Evolutionary conservation across 92 coral and sea anemone species (phyloP), one percentile per base, ranked within the genome.

Genomic region (Siderastrea radians): DNA sequence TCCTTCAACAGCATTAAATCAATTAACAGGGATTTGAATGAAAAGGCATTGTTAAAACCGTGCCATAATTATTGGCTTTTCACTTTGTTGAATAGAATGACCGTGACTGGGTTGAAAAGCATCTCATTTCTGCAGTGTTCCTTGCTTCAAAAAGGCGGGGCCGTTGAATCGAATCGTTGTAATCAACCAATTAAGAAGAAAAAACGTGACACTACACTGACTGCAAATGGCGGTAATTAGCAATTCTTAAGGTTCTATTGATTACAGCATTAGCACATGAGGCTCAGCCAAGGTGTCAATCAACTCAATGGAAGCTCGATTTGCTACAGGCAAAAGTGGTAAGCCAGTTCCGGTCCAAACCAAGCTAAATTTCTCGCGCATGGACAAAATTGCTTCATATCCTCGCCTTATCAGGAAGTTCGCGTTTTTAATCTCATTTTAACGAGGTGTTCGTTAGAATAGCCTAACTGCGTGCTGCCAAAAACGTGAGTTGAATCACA

Each of bases 251-350:
- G 58, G 55, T 87, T 73, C 68, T 84, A 49, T 89, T 94, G 77
- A 43, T 74, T 47, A 79, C 85, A 54, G 70, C 91, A 95, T 95
- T 95, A 95, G 80, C 98, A 88, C 98, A 90, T 93, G 93, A 81
- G 63, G 1, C 73, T 66, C 43, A 66, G 72, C 65, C 72, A 77
- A 89, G 85, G 85, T 78, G 95, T 74, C 72, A 86, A 95, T 87
- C 47, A 74, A 49, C 55, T 52, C 87, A 83, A 72, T 60, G 5
- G 49, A 12, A 7, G 15, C 10, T 66, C 49, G 15, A 48, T 61
- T 83, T 61, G 51, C 62, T 49, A 6, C 43, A 44, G 59, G 48
- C 13, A 44, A 13, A 3, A 67, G 43, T n/a, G 17, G 65, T 54
- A 3, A 13, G 1, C 3, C 7, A 81, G 86, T 81, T 69, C 86